Evolutionary conservation across 2,888 invertebrate genomes (phyloP).

Genomic region (Noctua fimbriata): DNA sequence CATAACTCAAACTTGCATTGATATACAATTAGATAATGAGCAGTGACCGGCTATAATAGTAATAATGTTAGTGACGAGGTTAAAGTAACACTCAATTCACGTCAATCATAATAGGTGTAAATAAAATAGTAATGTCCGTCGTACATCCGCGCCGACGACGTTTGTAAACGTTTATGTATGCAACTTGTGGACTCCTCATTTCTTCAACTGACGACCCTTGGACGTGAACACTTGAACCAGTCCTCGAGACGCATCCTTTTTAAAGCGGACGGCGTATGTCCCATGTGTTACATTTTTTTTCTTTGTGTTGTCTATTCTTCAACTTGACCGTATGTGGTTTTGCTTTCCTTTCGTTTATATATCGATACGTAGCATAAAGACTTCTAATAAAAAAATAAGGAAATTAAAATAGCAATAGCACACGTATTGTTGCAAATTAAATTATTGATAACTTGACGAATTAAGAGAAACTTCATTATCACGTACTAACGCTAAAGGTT

Average conservation of each 20-base stretch:
- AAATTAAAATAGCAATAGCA: slow-evolving; percentile 38
- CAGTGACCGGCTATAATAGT: slow-evolving; percentile 12
- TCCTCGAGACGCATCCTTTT: slow-evolving; percentile 42
- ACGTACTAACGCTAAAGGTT: slow-evolving; percentile 63
- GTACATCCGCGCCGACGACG: slow-evolving; percentile 18
- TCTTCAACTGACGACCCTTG: slow-evolving; percentile 29
- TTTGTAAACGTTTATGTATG: slow-evolving; percentile 26
- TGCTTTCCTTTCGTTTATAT: not conserved
- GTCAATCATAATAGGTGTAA: slow-evolving; percentile 53
- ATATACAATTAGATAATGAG: slow-evolving; percentile 30
- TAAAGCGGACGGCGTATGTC: slow-evolving; percentile 15
- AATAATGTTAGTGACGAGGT: slow-evolving; percentile 41
- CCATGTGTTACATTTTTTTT: slow-evolving; percentile 3
- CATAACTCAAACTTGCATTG: slow-evolving; percentile 37
- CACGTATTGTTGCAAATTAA: slow-evolving; percentile 38
- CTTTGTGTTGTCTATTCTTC: slow-evolving; percentile 8
- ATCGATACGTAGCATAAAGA: not conserved
- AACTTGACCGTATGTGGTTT: not conserved
- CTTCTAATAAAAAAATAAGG: slow-evolving; percentile 24
- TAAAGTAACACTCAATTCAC: slow-evolving; percentile 45
- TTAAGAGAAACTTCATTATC: slow-evolving; percentile 57
- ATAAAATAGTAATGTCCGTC: slow-evolving; percentile 33
- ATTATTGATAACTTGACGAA: slow-evolving; percentile 37
- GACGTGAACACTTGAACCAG: slow-evolving; percentile 25
- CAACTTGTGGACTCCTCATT: slow-evolving; percentile 14